Base-by-base conservation (phyloP, 37 sponge, comb jelly and placozoan genomes). In the Corticium candelabrum region DNA sequence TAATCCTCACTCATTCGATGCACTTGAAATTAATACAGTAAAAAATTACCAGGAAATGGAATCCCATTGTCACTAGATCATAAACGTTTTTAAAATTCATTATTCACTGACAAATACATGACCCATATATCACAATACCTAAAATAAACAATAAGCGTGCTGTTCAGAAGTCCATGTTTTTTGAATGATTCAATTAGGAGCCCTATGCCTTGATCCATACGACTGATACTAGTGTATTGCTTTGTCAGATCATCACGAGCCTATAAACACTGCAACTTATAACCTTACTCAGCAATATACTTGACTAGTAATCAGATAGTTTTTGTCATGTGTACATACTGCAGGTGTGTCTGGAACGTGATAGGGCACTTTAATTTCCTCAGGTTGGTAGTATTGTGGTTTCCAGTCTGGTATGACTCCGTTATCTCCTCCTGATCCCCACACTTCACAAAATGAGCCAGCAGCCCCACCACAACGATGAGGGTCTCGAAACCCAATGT, bases 391-490 rank as follows among this genome's bases (percentile, higher is more conserved):
- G n/a, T 80, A 72, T 0, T 81, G 37, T 2, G 90, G 90, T 7
- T 76, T 37, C 90, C 90, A 90, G 87, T 90, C 90, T 11, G 90
- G 82, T 41, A 90, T 90, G 34, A 37, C n/a, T 4, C 90, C 90
- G 36, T 70, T 7, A 7, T 70, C 73, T 7, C 73, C 73, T 5
- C 73, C 73, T 7, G 29, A 29, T 7, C 73, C 73, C 29, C 31
- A 70, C 37, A 83, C 83, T 84, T 90, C 90, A 82, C 90, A 90
- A 38, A 90, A 90, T 39, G 38, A 33, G 4, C 82, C 82, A 74
- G 35, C 41, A 35, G 0, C 1, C 1, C 75, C 82, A 41, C 74
- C 74, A 34, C 40, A 76, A 0, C 90, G 62, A 67, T 90, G 90
- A 3, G 90, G 81, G 57, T 90, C 90, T 78, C 77, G 79, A 67